These are phyloP conservation scores for Sebastes diaconus DNA, from an alignment of 2,797 vertebrate species.

Conservation along the genomic window DNA sequence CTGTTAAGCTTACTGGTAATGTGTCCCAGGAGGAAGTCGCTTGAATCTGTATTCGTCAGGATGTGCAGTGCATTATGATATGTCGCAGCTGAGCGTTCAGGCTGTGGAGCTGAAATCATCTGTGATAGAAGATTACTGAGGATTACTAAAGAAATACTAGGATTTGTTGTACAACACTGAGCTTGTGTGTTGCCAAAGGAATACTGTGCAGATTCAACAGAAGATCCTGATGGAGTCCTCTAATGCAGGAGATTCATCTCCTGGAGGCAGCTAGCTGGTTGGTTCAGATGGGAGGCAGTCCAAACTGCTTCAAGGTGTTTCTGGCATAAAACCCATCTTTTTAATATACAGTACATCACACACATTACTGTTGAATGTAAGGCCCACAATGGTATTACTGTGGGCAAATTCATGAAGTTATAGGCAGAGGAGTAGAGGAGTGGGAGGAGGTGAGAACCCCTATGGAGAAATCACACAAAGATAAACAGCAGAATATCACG, in stretches of 20 bases:
- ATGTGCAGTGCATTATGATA: conserved; percentile 7
- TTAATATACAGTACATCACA: conserved; percentile 1
- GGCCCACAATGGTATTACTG: not conserved
- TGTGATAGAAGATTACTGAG: conserved; percentile 25
- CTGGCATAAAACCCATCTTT: not conserved
- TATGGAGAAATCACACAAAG: conserved; percentile 18
- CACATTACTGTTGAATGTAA: not conserved
- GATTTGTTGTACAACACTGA: conserved; percentile 13
- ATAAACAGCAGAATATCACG: conserved; percentile 25
- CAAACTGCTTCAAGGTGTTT: not conserved
- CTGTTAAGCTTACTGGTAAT: conserved; percentile 21
- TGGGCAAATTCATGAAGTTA: conserved; percentile 4
- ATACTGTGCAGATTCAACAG: not conserved
- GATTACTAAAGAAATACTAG: conserved; percentile 22
- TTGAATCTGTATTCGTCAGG: conserved; percentile 13
- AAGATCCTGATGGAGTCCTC: not conserved
- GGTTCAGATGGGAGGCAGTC: conserved; percentile 4
- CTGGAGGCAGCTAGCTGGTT: not conserved
- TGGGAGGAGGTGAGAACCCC: conserved; percentile 26
- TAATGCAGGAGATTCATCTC: not conserved
- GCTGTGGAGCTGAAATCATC: not conserved
- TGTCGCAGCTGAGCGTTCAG: not conserved
- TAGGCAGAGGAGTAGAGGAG: conserved; percentile 13
- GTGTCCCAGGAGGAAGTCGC: conserved; percentile 23
- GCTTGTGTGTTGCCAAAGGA: not conserved